A percentile compares a stretch with the other conserved stretches of the same genome.
Evolutionary conservation across 2,888 invertebrate species (phyloP).

Genomic region (Tachina fera): DNA sequence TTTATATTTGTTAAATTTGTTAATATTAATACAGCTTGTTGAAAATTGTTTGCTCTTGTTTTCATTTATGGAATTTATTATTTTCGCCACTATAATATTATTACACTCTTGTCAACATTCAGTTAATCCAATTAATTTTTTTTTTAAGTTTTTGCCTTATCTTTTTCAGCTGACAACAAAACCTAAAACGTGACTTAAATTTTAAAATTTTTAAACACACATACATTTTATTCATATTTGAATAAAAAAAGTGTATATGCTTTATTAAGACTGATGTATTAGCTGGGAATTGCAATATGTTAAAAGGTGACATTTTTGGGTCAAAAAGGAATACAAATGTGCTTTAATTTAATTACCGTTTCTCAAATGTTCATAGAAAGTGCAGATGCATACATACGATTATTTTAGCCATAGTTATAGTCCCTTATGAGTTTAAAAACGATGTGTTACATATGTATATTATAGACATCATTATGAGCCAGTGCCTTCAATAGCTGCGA

Average conservation of each 20-base stretch:
- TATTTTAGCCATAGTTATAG: not conserved
- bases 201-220: slow-evolving; percentile 28
- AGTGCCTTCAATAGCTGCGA: too few species aligned
- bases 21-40: slow-evolving; percentile 32
- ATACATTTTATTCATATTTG: not conserved
- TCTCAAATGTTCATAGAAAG: slow-evolving; percentile 5
- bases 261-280: slow-evolving; percentile 7
- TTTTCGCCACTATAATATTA: slow-evolving; percentile 69
- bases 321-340: not conserved
- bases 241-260: not conserved
- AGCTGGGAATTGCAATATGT: not conserved
- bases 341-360: not conserved
- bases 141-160: not conserved
- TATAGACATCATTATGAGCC: too few species aligned
- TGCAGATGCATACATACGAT: not conserved
- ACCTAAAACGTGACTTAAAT: slow-evolving; percentile 75
- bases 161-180: slow-evolving; percentile 78
- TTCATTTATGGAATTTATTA: slow-evolving; percentile 61
- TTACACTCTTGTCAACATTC: slow-evolving; percentile 79
- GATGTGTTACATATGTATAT: too few species aligned
- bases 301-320: slow-evolving; percentile 5
- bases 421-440: not conserved
- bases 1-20: slow-evolving; percentile 26
- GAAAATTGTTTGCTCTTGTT: slow-evolving; percentile 22
- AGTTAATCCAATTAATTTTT: slow-evolving; percentile 81